Evolutionary conservation across 2,888 invertebrate genomes (phyloP), one percentile per base, ranked within the genome.

Genomic region (Salticus scenicus): DNA sequence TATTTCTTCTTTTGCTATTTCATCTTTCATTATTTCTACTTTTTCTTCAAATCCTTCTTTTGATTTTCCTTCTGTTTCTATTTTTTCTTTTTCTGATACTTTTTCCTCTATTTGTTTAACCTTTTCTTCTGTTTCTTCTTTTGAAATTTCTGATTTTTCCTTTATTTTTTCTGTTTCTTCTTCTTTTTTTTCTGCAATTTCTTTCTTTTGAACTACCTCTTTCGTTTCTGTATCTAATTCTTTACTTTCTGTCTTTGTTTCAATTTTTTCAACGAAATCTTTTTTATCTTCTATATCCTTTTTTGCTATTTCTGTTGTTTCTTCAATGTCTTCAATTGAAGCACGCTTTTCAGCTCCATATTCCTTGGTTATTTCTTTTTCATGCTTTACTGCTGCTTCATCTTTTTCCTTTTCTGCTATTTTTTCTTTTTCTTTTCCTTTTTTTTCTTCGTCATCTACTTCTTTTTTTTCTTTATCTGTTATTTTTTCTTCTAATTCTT

Each of bases 31-130:
- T 77, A 51, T 27, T 4, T 33, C 5, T n/a, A 24, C 28, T 30
- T 20, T 41, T 79, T 72, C 72, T 79, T 79, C 30, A n/a, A n/a
- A 28, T 64, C 24, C 70, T 31, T 27, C n/a, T 7, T 17, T n/a
- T 28, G 30, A 27, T 42, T 27, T 14, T 51, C 63, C 17, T 28
- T 7, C 1, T 42, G 31, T 24, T 37, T 41, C 2, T 28, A n/a
- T 33, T 42, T 8, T 41, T 41, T 71, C n/a, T n/a, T n/a, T n/a
- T n/a, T n/a, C n/a, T n/a, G n/a, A n/a, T n/a, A n/a, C 24, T 2
- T 42, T 27, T 41, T 24, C 27, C 7, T 8, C 12, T 28, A 12
- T 4, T 51, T 1, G 14, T 28, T 73, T 51, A 20, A 17, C 17
- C 20, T 4, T 4, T 31, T 51, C 10, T 10, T 7, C 37, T 37